Conservation (phyloP, 2,888 invertebrate genomes). For the Nomada ferruginata region DNA sequence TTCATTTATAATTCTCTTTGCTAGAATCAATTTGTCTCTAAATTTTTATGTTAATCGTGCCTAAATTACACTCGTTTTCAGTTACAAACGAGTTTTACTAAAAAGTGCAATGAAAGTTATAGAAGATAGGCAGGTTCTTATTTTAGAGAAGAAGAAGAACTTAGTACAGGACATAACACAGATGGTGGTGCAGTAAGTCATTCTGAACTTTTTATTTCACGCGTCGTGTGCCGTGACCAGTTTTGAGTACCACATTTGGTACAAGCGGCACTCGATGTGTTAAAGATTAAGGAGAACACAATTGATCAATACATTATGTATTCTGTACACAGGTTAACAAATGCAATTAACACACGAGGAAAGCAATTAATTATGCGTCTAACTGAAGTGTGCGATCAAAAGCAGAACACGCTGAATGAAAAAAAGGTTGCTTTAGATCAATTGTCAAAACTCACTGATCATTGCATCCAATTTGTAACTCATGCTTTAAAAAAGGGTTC, state of each 20-base stretch:
- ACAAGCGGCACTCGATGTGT: no score
- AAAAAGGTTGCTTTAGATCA: constrained; percentile 93
- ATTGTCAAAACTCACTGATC: constrained; percentile 93
- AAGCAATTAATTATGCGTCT: constrained; percentile 92
- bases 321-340: constrained; percentile 87
- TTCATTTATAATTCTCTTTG: not conserved
- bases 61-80: constrained; percentile 53
- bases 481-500: constrained; percentile 92
- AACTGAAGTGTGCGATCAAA: constrained; percentile 91
- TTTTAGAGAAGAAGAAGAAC: constrained; percentile 93
- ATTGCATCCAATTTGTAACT: constrained; percentile 94
- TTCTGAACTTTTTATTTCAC: not conserved
- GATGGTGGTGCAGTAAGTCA: constrained; percentile 91
- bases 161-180: constrained; percentile 94
- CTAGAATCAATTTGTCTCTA: constrained; percentile 22
- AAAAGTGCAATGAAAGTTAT: constrained; percentile 89
- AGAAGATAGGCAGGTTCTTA: constrained; percentile 93
- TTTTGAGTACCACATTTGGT: no score
- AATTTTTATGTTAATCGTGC: not conserved
- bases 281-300: not conserved
- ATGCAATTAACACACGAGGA: constrained; percentile 92
- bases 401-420: constrained; percentile 92
- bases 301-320: not conserved
- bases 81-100: constrained; percentile 81
- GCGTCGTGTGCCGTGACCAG: no score